phyloP scores from a whole-genome alignment of 2,888 invertebrate genomes.

The Sphaeridia pumilis region DNA sequence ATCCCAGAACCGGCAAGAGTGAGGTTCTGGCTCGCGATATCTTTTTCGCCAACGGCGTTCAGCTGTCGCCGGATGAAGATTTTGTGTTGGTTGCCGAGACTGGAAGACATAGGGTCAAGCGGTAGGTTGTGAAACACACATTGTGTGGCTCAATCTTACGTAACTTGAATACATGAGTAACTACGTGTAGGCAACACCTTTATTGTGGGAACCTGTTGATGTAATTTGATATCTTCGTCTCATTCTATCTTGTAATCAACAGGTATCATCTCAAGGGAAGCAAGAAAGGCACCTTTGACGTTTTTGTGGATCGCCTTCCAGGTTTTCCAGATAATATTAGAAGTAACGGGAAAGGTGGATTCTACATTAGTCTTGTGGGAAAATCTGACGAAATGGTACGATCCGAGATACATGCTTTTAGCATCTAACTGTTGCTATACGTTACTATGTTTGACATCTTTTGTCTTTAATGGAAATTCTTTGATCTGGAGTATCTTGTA shows the following conservation, averaged over 20 bases:
- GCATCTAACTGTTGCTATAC: too few relatives aligned
- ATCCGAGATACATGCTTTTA: too few relatives aligned
- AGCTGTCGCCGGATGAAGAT: constrained; percentile 64
- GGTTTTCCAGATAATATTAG: constrained; percentile 57
- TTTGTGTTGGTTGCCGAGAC: constrained; percentile 71
- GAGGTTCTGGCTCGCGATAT: constrained; percentile 62
- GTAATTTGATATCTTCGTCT: constrained; percentile 1
- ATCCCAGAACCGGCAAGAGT: constrained; percentile 62
- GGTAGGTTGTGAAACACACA: constrained; percentile 41
- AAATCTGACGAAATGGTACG: constrained; percentile 40
- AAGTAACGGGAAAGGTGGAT: constrained; percentile 51
- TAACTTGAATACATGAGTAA: too few relatives aligned
- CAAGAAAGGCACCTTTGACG: constrained; percentile 63
- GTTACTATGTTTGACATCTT: too few relatives aligned
- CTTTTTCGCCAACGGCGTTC: constrained; percentile 79
- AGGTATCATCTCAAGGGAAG: constrained; percentile 65
- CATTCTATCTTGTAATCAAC: constrained; percentile 5
- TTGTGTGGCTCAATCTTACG: neutral
- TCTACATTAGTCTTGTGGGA: constrained; percentile 53
- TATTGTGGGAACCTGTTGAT: neutral
- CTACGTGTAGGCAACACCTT: neutral
- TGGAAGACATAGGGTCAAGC: constrained; percentile 51
- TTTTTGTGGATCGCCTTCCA: constrained; percentile 70
- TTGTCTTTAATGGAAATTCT: too few relatives aligned
- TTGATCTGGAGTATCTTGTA: constrained; percentile 36